These are phyloP conservation scores for Sander lucioperca DNA, from an alignment of 2,113 vertebrate genomes.

Conservation along the genomic window DNA sequence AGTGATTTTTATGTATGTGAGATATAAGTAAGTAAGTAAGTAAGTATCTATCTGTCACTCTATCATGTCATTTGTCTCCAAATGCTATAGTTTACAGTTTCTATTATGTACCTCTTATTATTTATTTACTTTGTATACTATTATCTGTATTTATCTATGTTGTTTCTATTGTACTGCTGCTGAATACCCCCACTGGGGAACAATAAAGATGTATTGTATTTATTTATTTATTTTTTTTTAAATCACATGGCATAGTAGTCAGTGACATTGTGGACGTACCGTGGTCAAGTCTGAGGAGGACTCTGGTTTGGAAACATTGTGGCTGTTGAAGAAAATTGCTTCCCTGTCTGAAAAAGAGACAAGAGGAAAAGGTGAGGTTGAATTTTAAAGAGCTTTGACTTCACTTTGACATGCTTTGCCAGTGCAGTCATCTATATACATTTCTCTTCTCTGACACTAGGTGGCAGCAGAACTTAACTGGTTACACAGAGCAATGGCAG, in stretches of 20 bases:
- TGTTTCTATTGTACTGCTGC: too few relatives aligned
- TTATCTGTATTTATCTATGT: too few relatives aligned
- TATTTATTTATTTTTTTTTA: too few relatives aligned
- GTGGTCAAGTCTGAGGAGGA: conserved; percentile 96
- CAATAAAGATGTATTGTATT: too few relatives aligned
- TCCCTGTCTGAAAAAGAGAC: conserved; percentile 89
- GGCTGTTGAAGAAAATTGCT: conserved; percentile 99
- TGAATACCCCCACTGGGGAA: too few relatives aligned
- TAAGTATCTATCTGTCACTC: too few relatives aligned
- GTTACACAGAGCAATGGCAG: not conserved
- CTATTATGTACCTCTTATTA: too few relatives aligned
- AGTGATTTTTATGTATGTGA: too few relatives aligned
- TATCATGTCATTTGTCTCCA: too few relatives aligned
- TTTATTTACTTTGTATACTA: too few relatives aligned
- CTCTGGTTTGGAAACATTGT: conserved; percentile 99
- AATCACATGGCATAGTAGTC: fast-evolving
- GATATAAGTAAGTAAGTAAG: too few relatives aligned
- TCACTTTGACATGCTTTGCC: not conserved
- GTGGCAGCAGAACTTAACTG: conserved; percentile 70
- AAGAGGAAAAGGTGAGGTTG: not conserved
- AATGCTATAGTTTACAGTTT: too few relatives aligned
- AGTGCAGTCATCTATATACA: not conserved
- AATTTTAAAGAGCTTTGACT: not conserved
- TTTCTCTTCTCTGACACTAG: conserved; percentile 64
- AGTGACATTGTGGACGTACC: conserved; percentile 81